phyloP scores from a whole-genome alignment of 2,113 vertebrate species.

The Poeciliopsis prolifica region DNA sequence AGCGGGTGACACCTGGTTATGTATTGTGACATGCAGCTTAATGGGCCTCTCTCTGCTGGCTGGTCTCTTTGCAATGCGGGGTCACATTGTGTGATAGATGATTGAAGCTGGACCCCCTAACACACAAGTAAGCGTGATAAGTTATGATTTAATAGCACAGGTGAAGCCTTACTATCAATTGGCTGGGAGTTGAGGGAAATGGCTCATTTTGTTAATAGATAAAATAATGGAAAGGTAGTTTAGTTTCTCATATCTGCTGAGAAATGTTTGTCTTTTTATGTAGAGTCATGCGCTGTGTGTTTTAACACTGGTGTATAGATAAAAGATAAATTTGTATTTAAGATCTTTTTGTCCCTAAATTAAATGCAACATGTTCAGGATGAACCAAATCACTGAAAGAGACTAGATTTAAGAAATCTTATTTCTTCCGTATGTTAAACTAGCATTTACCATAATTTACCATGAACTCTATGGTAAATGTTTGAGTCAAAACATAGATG shows the following conservation, averaged over 20 bases:
- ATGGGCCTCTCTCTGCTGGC: constrained; percentile 44
- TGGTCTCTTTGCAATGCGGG: constrained; percentile 41
- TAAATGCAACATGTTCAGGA: not conserved
- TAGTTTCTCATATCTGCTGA: not conserved
- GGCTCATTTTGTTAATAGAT: not conserved
- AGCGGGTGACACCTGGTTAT: constrained; percentile 61
- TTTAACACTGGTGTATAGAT: not conserved
- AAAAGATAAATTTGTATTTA: not conserved
- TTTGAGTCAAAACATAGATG: too few relatives aligned
- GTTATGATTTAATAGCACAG: constrained; percentile 19
- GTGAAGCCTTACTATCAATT: constrained; percentile 23
- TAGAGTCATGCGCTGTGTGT: not conserved
- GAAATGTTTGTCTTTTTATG: not conserved
- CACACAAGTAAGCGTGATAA: constrained; percentile 34
- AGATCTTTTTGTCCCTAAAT: not conserved
- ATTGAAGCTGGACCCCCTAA: constrained; percentile 60
- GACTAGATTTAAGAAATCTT: too few relatives aligned
- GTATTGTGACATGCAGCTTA: constrained; percentile 56
- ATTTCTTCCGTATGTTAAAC: too few relatives aligned
- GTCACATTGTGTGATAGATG: constrained; percentile 60
- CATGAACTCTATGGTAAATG: too few relatives aligned
- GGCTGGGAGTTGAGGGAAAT: not conserved
- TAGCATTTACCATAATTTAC: too few relatives aligned
- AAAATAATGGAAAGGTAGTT: not conserved
- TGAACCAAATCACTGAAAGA: not conserved